phyloP scores from a whole-genome alignment of 2,888 invertebrate genomes.

The Chymomyza fuscimana region DNA sequence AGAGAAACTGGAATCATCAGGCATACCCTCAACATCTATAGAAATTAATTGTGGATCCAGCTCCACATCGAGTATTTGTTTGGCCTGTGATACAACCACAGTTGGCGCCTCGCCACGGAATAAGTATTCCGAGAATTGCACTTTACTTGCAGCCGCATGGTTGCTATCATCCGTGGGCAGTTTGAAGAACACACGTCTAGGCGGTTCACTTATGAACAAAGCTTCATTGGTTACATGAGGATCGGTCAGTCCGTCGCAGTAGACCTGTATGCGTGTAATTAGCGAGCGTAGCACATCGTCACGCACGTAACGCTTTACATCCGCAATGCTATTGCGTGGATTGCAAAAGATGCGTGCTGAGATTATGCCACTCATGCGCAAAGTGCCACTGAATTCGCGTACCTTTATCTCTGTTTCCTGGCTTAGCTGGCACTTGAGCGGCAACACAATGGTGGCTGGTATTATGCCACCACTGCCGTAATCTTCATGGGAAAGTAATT shows the following conservation, averaged over 20 bases:
- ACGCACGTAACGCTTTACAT: slow-evolving; percentile 87
- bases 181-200: slow-evolving; percentile 90
- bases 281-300: slow-evolving; percentile 92
- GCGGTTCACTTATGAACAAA: slow-evolving; percentile 91
- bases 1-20: slow-evolving; percentile 83
- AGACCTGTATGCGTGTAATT: slow-evolving; percentile 92
- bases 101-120: slow-evolving; percentile 94
- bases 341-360: slow-evolving; percentile 86
- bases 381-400: slow-evolving; percentile 72
- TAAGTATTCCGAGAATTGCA: slow-evolving; percentile 92
- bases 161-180: slow-evolving; percentile 81
- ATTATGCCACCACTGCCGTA: slow-evolving; percentile 35
- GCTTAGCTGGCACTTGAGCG: slow-evolving; percentile 82
- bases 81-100: slow-evolving; percentile 89
- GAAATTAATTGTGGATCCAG: slow-evolving; percentile 86
- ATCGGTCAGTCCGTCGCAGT: slow-evolving; percentile 92
- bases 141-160: slow-evolving; percentile 41
- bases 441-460: slow-evolving; percentile 85
- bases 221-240: slow-evolving; percentile 69
- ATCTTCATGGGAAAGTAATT: slow-evolving; percentile 16
- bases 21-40: slow-evolving; percentile 88
- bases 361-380: slow-evolving; percentile 76
- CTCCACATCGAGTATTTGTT: slow-evolving; percentile 89
- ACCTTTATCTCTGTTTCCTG: slow-evolving; percentile 60
- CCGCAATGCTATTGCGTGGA: slow-evolving; percentile 86